phyloP scores from a whole-genome alignment of 2,888 invertebrate genomes.

The Gastracanthus pulcherrimus region DNA sequence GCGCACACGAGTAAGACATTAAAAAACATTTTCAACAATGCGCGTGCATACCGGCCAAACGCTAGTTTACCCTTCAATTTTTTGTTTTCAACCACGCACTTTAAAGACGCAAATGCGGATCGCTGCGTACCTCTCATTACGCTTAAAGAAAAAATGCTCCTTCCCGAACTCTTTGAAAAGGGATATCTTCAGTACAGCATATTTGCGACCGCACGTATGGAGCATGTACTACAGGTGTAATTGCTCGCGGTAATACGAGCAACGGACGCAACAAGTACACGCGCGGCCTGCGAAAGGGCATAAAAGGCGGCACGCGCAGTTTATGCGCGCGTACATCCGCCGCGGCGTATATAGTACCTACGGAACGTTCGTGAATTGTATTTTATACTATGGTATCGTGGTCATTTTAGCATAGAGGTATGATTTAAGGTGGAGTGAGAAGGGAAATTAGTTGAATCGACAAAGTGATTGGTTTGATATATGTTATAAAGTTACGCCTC shows the following conservation, averaged over 20 bases:
- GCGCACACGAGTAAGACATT: constrained; percentile 22
- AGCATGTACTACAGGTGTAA: constrained; percentile 42
- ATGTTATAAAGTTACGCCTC: no score
- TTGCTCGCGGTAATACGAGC: constrained; percentile 47
- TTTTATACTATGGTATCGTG: neutral
- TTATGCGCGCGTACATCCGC: constrained; percentile 21
- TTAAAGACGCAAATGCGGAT: constrained; percentile 4
- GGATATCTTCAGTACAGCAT: neutral
- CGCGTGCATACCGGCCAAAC: neutral
- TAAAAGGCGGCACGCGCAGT: constrained; percentile 21
- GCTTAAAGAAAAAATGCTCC: neutral
- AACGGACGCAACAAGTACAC: constrained; percentile 25
- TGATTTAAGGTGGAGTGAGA: neutral
- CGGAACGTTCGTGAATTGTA: neutral
- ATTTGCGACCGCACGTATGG: constrained; percentile 13
- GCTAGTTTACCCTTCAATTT: constrained; percentile 3
- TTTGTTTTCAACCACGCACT: neutral
- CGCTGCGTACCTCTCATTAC: constrained; percentile 25
- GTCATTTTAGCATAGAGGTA: neutral
- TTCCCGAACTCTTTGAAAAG: neutral
- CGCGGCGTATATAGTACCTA: neutral
- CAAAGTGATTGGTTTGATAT: no score
- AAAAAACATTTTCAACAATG: neutral
- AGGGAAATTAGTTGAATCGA: no score
- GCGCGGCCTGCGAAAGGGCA: constrained; percentile 24